Evolutionary conservation across 2,888 invertebrate species (phyloP).

Genomic region (Theretra japonica): DNA sequence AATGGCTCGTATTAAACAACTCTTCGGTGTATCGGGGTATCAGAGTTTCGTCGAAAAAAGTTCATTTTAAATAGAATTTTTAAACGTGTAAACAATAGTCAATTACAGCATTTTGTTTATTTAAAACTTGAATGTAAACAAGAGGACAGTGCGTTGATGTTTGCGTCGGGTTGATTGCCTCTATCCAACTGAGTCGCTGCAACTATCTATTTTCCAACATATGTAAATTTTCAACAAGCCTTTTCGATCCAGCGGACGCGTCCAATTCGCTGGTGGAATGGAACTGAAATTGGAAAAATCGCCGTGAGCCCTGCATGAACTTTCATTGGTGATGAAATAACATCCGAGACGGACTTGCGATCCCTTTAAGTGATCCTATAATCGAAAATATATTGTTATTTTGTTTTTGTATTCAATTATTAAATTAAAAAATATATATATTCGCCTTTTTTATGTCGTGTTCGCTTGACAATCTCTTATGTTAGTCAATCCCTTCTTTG

Average conservation of each 20-base stretch:
- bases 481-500: too few species aligned
- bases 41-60: conserved; percentile 21
- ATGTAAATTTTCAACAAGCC: conserved; percentile 81
- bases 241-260: conserved; percentile 75
- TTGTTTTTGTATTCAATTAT: too few species aligned
- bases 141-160: conserved; percentile 57
- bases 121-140: conserved; percentile 63
- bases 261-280: conserved; percentile 74
- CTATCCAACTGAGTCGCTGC: conserved; percentile 55
- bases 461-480: too few species aligned
- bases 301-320: conserved; percentile 54
- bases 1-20: conserved; percentile 63
- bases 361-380: not conserved
- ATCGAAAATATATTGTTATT: not conserved
- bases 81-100: conserved; percentile 46
- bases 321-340: conserved; percentile 29
- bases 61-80: conserved; percentile 43
- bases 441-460: too few species aligned
- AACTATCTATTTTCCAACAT: conserved; percentile 68
- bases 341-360: conserved; percentile 11
- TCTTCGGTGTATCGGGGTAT: conserved; percentile 50
- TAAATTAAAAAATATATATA: too few species aligned
- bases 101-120: conserved; percentile 59
- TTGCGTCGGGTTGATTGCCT: conserved; percentile 75
- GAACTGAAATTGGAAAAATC: conserved; percentile 76